phyloP scores from a whole-genome alignment of 1,140 invertebrate species.

The Papilio xuthus region DNA sequence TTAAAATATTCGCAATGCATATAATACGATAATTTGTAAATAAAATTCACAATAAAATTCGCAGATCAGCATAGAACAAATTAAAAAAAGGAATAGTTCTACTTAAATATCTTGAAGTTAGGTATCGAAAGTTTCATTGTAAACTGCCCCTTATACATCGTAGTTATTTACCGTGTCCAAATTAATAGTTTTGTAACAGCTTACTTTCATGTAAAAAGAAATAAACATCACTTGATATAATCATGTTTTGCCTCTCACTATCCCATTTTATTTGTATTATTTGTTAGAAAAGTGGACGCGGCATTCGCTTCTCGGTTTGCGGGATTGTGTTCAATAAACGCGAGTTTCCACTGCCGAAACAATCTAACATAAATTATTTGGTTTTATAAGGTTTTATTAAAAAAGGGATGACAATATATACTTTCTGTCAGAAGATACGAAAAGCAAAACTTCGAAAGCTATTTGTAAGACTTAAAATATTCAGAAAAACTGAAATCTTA shows the following conservation, averaged over 20 bases:
- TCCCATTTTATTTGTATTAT: slow-evolving; percentile 50
- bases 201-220: slow-evolving; percentile 53
- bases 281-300: slow-evolving; percentile 41
- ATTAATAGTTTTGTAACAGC: slow-evolving; percentile 49
- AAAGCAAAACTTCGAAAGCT: not conserved
- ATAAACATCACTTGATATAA: slow-evolving; percentile 43
- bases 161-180: slow-evolving; percentile 25
- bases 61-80: not conserved
- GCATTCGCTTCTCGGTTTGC: not conserved
- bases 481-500: no score
- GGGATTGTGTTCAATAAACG: not conserved
- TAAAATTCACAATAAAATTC: not conserved
- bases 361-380: not conserved
- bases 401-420: not conserved
- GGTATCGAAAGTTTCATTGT: slow-evolving; percentile 32
- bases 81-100: not conserved
- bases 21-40: not conserved
- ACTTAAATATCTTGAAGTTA: not conserved
- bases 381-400: not conserved
- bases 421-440: not conserved
- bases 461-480: not conserved
- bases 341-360: not conserved
- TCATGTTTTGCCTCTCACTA: slow-evolving; percentile 57
- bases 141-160: slow-evolving; percentile 36
- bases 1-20: not conserved